Evolutionary conservation across 1,140 invertebrate genomes (phyloP), one percentile per base, ranked within the genome.

Genomic region (Phortica variegata): DNA sequence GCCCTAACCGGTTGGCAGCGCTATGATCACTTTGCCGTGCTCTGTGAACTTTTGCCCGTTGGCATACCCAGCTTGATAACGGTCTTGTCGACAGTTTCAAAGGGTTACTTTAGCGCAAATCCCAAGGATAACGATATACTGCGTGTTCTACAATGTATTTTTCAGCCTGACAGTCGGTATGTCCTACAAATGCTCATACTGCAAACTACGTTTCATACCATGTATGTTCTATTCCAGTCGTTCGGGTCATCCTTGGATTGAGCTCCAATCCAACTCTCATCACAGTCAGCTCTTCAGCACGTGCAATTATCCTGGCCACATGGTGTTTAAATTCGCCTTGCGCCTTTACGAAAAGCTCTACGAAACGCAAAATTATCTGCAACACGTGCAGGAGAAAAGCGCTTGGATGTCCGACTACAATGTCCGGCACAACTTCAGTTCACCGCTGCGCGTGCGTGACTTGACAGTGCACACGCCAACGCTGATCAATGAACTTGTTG

Each of bases 11-110:
- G 89, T 0, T 91, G 88, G 88, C 88, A 89, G 16, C 81, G 88
- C 54, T 87, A 82, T 68, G 93, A 95, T 76, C 95, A 98, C 74
- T 92, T 93, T 79, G 91, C 92, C 3, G 85, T 90, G 0, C 80
- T 97, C 12, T 96, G 93, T 75, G 96, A 99, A 78, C 77, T 97
- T 5, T 76, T 99, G n/a, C 89, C 90, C 1, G 82, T 84, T 1
- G 84, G 86, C 2, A 77, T 98, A 44, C 95, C 95, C 6, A 89
- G 86, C 42, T 65, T 91, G 23, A 81, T 82, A 31, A 59, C 86
- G 1, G 84, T 81, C 49, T 60, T 87, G 26, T 81, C 83, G 5
- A 82, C 84, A 2, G 76, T 80, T 0, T 79, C 79, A 9, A 77
- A 81, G 56, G 86, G 86, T 2, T 84, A 81, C 60, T 85, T 86